phyloP scores from a whole-genome alignment of 1,140 invertebrate genomes.

The Bombus impatiens region DNA sequence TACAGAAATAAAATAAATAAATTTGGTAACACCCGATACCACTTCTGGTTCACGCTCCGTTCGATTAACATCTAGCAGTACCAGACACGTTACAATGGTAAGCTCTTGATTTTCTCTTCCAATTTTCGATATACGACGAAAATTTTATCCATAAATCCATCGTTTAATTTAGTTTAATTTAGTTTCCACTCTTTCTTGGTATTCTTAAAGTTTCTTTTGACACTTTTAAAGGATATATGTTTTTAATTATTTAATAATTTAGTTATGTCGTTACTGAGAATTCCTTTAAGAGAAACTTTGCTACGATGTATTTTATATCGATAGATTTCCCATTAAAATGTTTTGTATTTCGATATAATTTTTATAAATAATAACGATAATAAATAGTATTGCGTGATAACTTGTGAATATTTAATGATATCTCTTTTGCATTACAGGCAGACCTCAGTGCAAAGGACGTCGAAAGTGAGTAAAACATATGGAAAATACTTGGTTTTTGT shows the following conservation, averaged over 20 bases:
- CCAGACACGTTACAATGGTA: conserved; percentile 84
- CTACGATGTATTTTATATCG: background rate
- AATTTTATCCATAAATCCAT: background rate
- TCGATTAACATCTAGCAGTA: conserved; percentile 84
- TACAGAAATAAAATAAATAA: conserved; percentile 88
- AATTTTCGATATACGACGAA: background rate
- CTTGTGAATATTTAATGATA: background rate
- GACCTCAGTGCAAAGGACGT: conserved; percentile 88
- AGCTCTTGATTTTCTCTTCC: conserved; percentile 75
- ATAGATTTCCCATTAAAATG: background rate
- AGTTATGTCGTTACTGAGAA: too few relatives aligned
- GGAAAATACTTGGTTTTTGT: conserved; percentile 18
- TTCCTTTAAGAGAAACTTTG: background rate
- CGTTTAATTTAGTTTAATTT: background rate
- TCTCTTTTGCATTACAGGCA: conserved; percentile 83
- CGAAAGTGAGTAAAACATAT: conserved; percentile 86
- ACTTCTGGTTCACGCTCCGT: conserved; percentile 89
- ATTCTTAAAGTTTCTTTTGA: background rate
- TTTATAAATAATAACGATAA: background rate
- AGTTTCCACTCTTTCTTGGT: background rate
- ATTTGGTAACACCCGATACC: conserved; percentile 85
- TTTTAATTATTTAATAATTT: background rate
- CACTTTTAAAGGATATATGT: background rate
- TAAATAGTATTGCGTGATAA: background rate
- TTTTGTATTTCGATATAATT: background rate